Conservation (phyloP, 2,797 vertebrate genomes). For the Pseudochirops cupreus region DNA sequence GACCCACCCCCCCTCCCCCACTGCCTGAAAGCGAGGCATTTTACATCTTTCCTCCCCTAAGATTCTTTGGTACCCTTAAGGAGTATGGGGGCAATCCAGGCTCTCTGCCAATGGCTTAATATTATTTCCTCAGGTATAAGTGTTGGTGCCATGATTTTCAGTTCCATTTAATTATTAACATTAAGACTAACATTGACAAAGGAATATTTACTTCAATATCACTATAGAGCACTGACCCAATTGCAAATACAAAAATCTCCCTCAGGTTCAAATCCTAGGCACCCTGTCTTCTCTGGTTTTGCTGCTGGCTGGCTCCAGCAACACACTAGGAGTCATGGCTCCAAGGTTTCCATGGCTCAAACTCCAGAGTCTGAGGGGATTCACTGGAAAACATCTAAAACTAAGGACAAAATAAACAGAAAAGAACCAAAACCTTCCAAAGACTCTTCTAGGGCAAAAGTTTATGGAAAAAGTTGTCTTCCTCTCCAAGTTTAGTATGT, state of each 20-base stretch:
- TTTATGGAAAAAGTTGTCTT: background rate
- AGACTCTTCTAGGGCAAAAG: background rate
- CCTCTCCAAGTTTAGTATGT: background rate
- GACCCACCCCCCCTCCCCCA: background rate
- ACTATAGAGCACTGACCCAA: background rate
- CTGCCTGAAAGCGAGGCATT: background rate
- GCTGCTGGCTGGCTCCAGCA: rapidly evolving
- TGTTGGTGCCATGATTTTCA: background rate
- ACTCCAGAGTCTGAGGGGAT: background rate
- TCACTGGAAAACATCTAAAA: background rate
- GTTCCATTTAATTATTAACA: background rate
- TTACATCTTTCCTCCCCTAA: background rate
- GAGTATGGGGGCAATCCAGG: background rate
- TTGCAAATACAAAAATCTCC: background rate
- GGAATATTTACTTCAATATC: background rate
- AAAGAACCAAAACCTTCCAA: background rate
- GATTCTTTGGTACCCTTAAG: background rate
- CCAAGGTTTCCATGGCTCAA: background rate
- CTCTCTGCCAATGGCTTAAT: background rate
- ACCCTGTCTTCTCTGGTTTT: background rate
- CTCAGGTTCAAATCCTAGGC: background rate
- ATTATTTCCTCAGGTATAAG: background rate
- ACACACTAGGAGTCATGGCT: background rate
- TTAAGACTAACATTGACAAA: background rate
- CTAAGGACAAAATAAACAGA: background rate